Evolutionary conservation across 53 echinoderm and acorn worm species (phyloP).

Genomic region (Paracentrotus lividus): DNA sequence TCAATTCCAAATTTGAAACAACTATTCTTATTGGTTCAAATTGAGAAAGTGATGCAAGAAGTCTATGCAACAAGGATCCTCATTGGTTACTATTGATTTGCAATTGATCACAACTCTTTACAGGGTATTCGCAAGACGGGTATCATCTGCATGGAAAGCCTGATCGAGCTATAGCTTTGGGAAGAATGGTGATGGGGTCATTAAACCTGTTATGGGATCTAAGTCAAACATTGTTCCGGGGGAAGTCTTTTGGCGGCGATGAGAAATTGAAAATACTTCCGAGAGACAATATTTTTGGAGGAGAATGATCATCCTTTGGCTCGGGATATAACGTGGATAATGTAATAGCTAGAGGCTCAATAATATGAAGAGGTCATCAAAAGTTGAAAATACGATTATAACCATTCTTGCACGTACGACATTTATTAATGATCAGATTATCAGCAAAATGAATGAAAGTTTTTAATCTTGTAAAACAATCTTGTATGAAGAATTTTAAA

Average conservation of each 20-base stretch:
- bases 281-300: slow-evolving; percentile 5
- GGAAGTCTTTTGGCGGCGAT: neutral
- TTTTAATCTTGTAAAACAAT: slow-evolving; percentile 30
- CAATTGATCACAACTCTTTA: no score
- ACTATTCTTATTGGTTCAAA: no score
- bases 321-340: slow-evolving; percentile 23
- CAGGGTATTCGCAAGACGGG: no score
- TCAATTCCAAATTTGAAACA: no score
- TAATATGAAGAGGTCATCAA: neutral
- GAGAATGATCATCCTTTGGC: neutral
- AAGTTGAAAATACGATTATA: slow-evolving; percentile 1
- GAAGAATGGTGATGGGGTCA: no score
- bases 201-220: no score
- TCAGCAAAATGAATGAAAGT: neutral
- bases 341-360: slow-evolving; percentile 25
- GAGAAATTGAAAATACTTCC: slow-evolving; percentile 32
- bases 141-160: no score
- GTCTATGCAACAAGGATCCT: no score
- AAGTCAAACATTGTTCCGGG: neutral
- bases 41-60: no score
- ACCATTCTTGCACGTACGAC: neutral
- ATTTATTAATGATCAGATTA: neutral
- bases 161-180: no score
- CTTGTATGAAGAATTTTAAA: neutral
- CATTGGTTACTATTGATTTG: no score